Evolutionary conservation across 2,888 invertebrate species (phyloP).

Genomic region (Coecobrya sp.): DNA sequence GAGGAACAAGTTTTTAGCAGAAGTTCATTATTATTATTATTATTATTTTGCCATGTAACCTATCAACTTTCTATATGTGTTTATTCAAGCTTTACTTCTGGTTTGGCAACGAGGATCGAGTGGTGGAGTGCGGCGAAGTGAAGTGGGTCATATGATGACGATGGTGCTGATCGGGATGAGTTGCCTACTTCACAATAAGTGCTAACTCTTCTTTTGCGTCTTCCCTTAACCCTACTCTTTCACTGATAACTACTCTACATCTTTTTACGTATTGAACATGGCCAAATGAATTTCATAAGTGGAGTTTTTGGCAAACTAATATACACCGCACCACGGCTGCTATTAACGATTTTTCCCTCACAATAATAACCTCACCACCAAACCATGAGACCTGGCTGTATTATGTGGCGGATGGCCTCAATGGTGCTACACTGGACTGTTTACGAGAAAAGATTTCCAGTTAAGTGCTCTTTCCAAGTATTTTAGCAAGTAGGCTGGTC

Average conservation of each 20-base stretch:
- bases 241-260: not conserved
- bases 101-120: constrained; percentile 55
- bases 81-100: constrained; percentile 67
- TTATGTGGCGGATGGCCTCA: constrained; percentile 5
- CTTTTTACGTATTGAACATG: constrained; percentile 38
- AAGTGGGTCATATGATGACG: constrained; percentile 68
- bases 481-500: constrained; percentile 47
- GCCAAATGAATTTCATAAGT: constrained; percentile 43
- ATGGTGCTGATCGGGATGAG: constrained; percentile 41
- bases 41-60: constrained; percentile 33
- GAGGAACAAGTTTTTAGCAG: constrained; percentile 19
- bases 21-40: constrained; percentile 65
- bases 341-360: constrained; percentile 44
- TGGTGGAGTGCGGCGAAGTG: constrained; percentile 47
- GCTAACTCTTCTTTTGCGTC: not conserved
- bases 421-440: constrained; percentile 6
- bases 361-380: constrained; percentile 3
- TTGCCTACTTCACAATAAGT: constrained; percentile 45
- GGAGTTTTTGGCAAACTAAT: constrained; percentile 59
- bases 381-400: not conserved
- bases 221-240: not conserved
- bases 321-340: constrained; percentile 27
- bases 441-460: constrained; percentile 53
- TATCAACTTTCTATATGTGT: constrained; percentile 33
- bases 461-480: constrained; percentile 28